phyloP scores from a whole-genome alignment of 2,113 vertebrate genomes.

The Amblyornis subalaris region DNA sequence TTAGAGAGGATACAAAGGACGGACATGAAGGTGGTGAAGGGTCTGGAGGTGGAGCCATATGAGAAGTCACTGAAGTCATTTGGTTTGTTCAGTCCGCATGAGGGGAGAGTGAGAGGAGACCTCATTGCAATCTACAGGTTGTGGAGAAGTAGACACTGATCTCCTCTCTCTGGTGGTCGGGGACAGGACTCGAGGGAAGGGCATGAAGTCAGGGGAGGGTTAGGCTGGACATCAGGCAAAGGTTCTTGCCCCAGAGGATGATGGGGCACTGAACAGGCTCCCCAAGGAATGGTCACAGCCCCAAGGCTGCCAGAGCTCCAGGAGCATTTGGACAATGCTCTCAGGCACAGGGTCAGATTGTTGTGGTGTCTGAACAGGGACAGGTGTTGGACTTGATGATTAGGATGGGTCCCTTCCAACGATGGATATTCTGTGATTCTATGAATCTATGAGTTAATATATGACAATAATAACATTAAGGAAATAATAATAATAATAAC shows the following conservation, averaged over 20 bases:
- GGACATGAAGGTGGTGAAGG: neutral
- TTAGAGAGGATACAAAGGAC: neutral
- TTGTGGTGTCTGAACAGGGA: neutral
- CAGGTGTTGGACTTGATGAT: neutral
- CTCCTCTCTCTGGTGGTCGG: neutral
- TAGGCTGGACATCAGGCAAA: neutral
- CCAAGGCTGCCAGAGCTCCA: neutral
- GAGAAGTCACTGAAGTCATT: neutral
- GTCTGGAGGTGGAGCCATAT: neutral
- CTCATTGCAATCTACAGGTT: neutral
- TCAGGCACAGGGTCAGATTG: neutral
- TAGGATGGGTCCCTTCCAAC: neutral
- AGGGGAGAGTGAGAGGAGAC: neutral
- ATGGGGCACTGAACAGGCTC: neutral
- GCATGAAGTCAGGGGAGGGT: neutral
- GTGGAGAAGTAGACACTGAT: neutral
- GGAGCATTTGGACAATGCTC: neutral
- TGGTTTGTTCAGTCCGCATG: neutral
- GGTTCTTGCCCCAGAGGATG: neutral
- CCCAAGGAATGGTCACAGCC: neutral
- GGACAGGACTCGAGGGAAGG: neutral
- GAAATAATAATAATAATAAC: no score
- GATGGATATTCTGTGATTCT: neutral
- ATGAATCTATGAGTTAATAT: neutral
- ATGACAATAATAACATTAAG: neutral